Base-by-base conservation (phyloP, 2,797 vertebrate genomes). In the Capromys pilorides region DNA sequence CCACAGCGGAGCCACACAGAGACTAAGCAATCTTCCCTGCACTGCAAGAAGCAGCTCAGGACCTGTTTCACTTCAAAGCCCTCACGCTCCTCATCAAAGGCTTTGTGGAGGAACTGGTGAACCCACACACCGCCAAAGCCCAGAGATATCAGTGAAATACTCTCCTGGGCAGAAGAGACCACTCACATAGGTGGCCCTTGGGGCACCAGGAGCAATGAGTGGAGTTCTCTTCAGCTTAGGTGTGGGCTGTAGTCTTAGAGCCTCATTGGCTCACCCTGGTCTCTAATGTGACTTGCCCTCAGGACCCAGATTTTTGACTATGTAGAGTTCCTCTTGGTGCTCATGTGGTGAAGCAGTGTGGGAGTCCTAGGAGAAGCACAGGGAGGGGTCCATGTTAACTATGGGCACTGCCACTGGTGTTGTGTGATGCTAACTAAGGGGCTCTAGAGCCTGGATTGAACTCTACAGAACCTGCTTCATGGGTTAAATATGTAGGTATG, bases 301-400 rank as follows among this genome's bases (percentile, higher is more conserved):
- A 18, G 19, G 5, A 59, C 87, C 51, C 78, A 33, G 49, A 28
- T 62, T 64, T 79, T 57, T 18, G 26, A 51, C 6, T 10, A 57
- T 19, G 62, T 0, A 3, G 57, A 45, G 57, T 19, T 9, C 9
- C 13, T 64, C 59, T 67, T 4, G 54, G 64, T 24, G 28, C 57
- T 61, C 66, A 51, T 0, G 1, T 64, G 54, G 49, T 2, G 1
- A 2, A 4, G 67, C 54, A 45, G 61, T 0, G 5, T 51, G 19
- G 14, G 18, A 28, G 57, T 61, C 2, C 8, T 39, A 18, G 24
- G 79, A 11, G 51, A 67, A 54, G 28, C 7, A 14, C 39, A 39
- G 49, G 5, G 77, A 39, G 49, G 5, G 77, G 8, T 49, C 28
- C 21, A 54, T 51, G 62, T 14, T 12, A 8, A 62, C 19, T 0